Evolutionary conservation across 2,797 vertebrate genomes (phyloP).

Genomic region (Sebastes matsubarae): DNA sequence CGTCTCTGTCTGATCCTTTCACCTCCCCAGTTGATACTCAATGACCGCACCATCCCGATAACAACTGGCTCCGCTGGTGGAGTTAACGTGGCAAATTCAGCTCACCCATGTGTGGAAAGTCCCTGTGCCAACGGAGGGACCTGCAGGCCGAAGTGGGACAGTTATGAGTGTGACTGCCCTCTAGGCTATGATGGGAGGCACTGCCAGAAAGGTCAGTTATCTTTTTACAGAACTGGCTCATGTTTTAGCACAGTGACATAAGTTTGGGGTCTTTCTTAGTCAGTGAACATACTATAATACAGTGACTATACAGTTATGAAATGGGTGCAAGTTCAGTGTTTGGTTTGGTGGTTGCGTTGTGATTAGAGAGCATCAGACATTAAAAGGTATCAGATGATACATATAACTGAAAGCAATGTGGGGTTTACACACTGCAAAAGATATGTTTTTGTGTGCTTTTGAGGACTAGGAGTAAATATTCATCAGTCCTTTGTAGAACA

Average conservation of each 20-base stretch:
- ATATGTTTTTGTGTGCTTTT: background rate
- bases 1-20: background rate
- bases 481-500: background rate
- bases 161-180: conserved; percentile 94
- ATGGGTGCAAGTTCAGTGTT: background rate
- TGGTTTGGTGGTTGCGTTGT: background rate
- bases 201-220: conserved; percentile 92
- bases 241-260: background rate
- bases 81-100: conserved; percentile 90
- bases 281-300: background rate
- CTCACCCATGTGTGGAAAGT: conserved; percentile 87
- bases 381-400: background rate
- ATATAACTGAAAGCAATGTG: background rate
- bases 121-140: conserved; percentile 93
- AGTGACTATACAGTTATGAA: background rate
- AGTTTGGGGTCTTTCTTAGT: background rate
- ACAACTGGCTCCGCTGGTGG: conserved; percentile 84
- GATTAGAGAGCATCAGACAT: background rate
- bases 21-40: conserved; percentile 86
- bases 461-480: background rate
- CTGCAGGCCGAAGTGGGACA: conserved; percentile 91
- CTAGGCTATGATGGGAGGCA: conserved; percentile 92
- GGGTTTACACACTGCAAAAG: background rate
- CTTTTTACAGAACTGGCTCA: background rate
- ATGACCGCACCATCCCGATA: conserved; percentile 88